These are phyloP conservation scores for Triplophysa dalaica DNA, from an alignment of 2,113 vertebrate genomes.

Conservation along the genomic window DNA sequence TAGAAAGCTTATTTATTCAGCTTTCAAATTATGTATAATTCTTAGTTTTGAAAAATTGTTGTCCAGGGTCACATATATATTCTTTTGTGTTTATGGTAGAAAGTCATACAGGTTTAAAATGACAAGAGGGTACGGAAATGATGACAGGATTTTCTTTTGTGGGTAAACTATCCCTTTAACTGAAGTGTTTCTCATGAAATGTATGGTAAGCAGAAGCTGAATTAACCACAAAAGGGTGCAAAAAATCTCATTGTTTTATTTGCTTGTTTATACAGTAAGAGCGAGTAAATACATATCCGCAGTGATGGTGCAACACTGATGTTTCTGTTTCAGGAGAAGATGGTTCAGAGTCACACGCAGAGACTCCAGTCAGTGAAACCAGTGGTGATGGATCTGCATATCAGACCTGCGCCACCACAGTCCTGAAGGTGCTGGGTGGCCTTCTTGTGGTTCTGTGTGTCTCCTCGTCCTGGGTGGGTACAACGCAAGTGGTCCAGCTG, in stretches of 20 bases:
- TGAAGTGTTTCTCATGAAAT: background rate
- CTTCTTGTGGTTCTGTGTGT: constrained; percentile 92
- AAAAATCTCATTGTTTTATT: background rate
- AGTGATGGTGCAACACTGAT: constrained; percentile 1
- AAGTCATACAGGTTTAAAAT: too few relatives aligned
- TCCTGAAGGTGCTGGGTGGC: constrained; percentile 89
- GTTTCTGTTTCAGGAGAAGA: constrained; percentile 81
- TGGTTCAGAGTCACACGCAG: constrained; percentile 81
- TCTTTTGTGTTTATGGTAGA: too few relatives aligned
- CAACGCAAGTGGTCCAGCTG: constrained; percentile 95
- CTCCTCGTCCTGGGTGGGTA: constrained; percentile 96
- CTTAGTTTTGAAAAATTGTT: too few relatives aligned
- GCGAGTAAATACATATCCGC: background rate
- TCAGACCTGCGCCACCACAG: constrained; percentile 79
- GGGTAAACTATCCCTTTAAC: too few relatives aligned
- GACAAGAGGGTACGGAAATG: too few relatives aligned
- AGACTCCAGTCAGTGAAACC: constrained; percentile 78
- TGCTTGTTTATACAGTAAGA: background rate
- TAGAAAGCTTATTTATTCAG: too few relatives aligned
- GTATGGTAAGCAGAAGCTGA: background rate
- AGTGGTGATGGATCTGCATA: constrained; percentile 73
- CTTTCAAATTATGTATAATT: too few relatives aligned
- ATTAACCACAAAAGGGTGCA: background rate
- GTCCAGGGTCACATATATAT: too few relatives aligned
- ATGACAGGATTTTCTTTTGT: too few relatives aligned